These are phyloP conservation scores for Pteropus alecto DNA, from an alignment of 2,113 vertebrate genomes.

Conservation along the genomic window DNA sequence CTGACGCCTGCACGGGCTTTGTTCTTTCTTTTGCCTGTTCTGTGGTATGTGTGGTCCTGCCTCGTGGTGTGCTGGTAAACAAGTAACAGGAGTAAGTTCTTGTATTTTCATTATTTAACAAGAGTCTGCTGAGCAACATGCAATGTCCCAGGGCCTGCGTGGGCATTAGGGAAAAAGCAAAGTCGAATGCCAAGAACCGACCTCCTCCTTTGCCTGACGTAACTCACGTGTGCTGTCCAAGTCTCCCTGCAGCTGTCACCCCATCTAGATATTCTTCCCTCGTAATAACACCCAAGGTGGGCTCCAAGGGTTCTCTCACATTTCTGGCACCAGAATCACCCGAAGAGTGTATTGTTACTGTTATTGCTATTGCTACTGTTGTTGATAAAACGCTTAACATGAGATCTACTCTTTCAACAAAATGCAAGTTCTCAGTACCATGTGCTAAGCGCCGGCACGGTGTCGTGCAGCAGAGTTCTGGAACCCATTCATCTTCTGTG, in stretches of 20 bases:
- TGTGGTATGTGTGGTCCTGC: neutral
- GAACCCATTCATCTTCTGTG: too few relatives aligned
- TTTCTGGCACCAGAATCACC: neutral
- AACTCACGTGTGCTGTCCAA: neutral
- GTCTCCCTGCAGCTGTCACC: neutral
- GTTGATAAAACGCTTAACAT: neutral
- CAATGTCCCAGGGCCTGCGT: too few relatives aligned
- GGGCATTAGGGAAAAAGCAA: neutral
- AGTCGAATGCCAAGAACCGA: neutral
- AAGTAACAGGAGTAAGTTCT: neutral
- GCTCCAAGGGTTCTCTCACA: neutral
- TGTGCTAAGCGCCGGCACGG: accelerated
- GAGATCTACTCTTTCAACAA: neutral
- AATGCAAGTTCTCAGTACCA: neutral
- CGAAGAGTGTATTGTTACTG: neutral
- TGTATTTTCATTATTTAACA: neutral
- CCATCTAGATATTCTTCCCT: neutral
- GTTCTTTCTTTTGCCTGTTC: neutral
- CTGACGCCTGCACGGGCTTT: neutral
- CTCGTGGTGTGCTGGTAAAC: neutral
- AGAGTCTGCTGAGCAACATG: neutral
- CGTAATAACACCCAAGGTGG: neutral
- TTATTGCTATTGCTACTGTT: neutral
- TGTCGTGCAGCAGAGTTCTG: neutral
- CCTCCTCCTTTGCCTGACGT: neutral